Evolutionary conservation across 2,888 invertebrate genomes (phyloP), one percentile per base, ranked within the genome.

Genomic region (Argynnis bischoffii): DNA sequence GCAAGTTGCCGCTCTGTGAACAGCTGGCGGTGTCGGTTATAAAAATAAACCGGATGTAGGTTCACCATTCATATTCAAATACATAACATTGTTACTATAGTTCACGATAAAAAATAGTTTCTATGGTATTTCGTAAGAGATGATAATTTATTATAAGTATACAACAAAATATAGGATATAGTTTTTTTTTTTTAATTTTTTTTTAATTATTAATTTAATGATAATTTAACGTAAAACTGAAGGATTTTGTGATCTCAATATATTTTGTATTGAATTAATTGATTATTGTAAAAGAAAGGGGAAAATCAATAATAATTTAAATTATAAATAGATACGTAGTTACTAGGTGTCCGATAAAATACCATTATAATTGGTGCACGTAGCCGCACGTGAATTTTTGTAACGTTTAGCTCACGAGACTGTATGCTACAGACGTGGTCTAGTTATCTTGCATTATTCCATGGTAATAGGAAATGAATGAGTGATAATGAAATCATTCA

Each of bases 21-120:
- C 72, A 72, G 72, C 70, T 68, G 70, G 64, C 65, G 63, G 63
- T 60, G 54, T 63, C 51, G 61, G 53, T 18, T 41, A 63, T 70
- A 70, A 64, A 54, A 67, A 67, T 72, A 70, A 59, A 21, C 54
- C 21, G 41, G 47, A 46, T 48, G 41, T 66, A 66, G 63, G 63
- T 41, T 55, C 16, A 50, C 69, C 63, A 59, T 59, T 26, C 15
- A 41, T 26, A 8, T 41, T n/a, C 21, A n/a, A 51, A 56, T 56
- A 18, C 31, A 4, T 31, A 16, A 48, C 2, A 64, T 15, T n/a
- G 18, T n/a, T 15, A 35, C 21, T 56, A 31, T 56, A 55, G 8
- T n/a, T 2, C 4, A 13, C n/a, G 13, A 46, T 46, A n/a, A 21
- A 53, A 53, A 18, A 53, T 51, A 51, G 16, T 16, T n/a, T 51